These are phyloP conservation scores for Chromis chromis DNA, from an alignment of 2,797 vertebrate species.

Conservation along the genomic window DNA sequence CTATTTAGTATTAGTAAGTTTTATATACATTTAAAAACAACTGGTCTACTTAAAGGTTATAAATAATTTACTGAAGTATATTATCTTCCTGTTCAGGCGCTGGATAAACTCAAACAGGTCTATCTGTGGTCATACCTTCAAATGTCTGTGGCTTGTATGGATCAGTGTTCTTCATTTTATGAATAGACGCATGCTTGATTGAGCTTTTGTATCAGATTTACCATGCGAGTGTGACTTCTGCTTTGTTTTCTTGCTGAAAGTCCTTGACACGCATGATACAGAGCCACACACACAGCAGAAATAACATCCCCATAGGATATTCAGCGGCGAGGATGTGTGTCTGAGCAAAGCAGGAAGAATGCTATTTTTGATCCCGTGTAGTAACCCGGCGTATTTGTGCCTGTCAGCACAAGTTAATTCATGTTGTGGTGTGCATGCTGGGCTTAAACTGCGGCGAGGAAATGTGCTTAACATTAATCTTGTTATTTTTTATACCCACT, in stretches of 20 bases:
- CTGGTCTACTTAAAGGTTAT: not conserved
- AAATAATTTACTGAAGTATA: not conserved
- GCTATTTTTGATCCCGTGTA: conserved; percentile 69
- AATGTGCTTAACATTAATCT: conserved; percentile 27
- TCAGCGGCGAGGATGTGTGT: conserved; percentile 55
- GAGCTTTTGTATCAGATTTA: conserved; percentile 49
- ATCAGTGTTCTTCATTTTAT: conserved; percentile 18
- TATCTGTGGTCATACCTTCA: not conserved
- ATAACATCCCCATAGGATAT: conserved; percentile 64
- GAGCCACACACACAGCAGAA: conserved; percentile 16
- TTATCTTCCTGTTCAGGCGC: not conserved
- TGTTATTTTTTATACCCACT: conserved; percentile 9
- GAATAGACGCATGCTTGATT: conserved; percentile 11
- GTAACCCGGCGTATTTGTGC: conserved; percentile 48
- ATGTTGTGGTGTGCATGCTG: conserved; percentile 37
- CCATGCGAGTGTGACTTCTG: conserved; percentile 23
- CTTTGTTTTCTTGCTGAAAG: conserved; percentile 31
- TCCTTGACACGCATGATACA: conserved; percentile 19
- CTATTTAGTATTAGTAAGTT: not conserved
- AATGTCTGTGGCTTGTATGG: not conserved
- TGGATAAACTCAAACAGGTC: not conserved
- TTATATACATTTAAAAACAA: not conserved
- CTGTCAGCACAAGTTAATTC: conserved; percentile 69
- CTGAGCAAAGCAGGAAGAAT: conserved; percentile 66
- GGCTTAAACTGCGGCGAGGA: not conserved